Base-by-base conservation (phyloP, 2,888 invertebrate species). In the Agrotis segetum region DNA sequence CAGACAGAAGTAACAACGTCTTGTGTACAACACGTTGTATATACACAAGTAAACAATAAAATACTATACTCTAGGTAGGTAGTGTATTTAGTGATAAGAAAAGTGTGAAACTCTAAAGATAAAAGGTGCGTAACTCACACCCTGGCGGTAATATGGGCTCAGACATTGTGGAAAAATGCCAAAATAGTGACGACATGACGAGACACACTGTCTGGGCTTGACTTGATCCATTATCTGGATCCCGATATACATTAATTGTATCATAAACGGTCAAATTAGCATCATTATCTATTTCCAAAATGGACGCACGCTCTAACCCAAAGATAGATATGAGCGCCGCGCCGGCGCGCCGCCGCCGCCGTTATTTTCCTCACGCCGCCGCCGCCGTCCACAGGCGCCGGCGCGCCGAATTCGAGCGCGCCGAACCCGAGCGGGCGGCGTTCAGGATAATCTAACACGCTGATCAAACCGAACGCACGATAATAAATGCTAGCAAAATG, bases 191-290 rank as follows among this genome's bases (percentile, higher is more conserved):
- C 83, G 82, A 86, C 87, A 87, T 87, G 82, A 84, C 85, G 86
- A 89, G 92, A 90, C 92, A 89, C 74, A 86, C 88, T 84, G 92
- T 93, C 92, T 92, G 86, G 81, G 56, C 75, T 68, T 59, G 53
- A 34, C 52, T 21, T 62, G 60, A 60, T 64, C 74, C 68, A 68
- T 71, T 81, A 82, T 80, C 71, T 68, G n/a, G 59, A 81, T 76
- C 66, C 50, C 56, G 49, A 46, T 70, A 59, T 59, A 50, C 58
- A 11, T 40, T 5, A 3, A 68, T 58, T 65, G 61, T 68, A 76
- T 71, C 29, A 74, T 52, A 67, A 56, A 68, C 64, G 62, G 72
- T 63, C 63, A 71, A 53, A 71, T 40, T 40, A 11, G 29, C 50
- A 47, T 56, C 52, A 1, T 58, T 16, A 46, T 44, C 5, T 14